A percentile compares a stretch with the other conserved stretches of the same genome.
Evolutionary conservation across 2,113 vertebrate genomes (phyloP).

Genomic region (Proteles cristata): DNA sequence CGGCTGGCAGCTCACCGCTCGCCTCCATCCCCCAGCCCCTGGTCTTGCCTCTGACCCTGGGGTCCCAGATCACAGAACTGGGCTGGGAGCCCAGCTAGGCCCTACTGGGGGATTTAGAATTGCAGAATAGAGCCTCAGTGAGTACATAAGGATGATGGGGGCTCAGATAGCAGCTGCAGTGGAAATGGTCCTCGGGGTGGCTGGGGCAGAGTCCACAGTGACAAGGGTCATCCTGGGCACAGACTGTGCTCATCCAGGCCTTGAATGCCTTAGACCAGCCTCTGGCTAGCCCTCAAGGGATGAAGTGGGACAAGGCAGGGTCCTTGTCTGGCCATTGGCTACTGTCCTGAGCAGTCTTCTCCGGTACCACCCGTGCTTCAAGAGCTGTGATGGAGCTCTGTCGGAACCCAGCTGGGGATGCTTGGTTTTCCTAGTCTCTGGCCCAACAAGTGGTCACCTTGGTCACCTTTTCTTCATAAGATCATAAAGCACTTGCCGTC

Average conservation of each 20-base stretch:
- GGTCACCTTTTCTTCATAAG: not conserved
- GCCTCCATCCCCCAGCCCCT: not conserved
- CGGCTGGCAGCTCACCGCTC: not conserved
- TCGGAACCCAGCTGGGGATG: not conserved
- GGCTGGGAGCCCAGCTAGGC: not conserved
- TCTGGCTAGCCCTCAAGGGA: not conserved
- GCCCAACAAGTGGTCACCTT: not conserved
- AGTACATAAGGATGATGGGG: not conserved
- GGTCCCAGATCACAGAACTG: not conserved
- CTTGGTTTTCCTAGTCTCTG: slow-evolving; percentile 30
- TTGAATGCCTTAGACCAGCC: not conserved
- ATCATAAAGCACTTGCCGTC: not conserved
- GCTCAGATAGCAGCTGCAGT: not conserved
- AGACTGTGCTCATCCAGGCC: not conserved
- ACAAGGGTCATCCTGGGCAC: not conserved
- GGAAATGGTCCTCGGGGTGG: not conserved
- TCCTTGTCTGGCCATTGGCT: not conserved
- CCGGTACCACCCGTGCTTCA: not conserved
- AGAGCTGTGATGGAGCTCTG: not conserved
- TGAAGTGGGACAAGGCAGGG: not conserved
- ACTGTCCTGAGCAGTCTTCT: not conserved
- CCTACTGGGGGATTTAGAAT: not conserved
- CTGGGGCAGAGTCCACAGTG: slow-evolving; percentile 19
- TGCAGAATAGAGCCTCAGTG: not conserved
- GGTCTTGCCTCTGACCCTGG: not conserved